Evolutionary conservation across 2,888 invertebrate species (phyloP), one percentile per base, ranked within the genome.

Genomic region (Drosophila monieri): DNA sequence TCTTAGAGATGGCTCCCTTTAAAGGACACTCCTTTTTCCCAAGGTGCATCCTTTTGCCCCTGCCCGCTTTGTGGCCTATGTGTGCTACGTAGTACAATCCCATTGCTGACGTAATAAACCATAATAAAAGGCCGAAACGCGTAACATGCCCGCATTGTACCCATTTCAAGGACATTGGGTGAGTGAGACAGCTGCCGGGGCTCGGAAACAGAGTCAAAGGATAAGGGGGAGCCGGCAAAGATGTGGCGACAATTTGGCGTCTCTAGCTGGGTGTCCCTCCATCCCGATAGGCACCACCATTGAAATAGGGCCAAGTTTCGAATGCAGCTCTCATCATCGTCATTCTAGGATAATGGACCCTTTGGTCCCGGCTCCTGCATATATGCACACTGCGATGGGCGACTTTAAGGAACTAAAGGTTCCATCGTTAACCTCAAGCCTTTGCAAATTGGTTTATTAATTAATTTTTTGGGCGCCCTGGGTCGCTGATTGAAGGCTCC

Each of bases 371-470:
- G 48, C 12, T 32, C 12, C 6, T n/a, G 21, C 43, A 35, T 5
- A 35, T 2, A 10, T 49, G 49, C 30, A 49, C 25, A 14, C 15
- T 21, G 39, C 21, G 35, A 39, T 4, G 21, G 51, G 49, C 12
- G 30, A 35, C 43, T 21, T 39, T 27, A 8, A n/a, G n/a, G n/a
- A n/a, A n/a, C 15, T 12, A 5, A 43, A 23, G 15, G 25, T 47
- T 41, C 18, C 39, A 35, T 18, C 41, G 10, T 53, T 15, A 52
- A 35, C 43, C 47, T 39, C 43, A 14, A 46, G 30, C 48, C 68
- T 68, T 77, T 77, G 53, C 57, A 65, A 84, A 84, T 78, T 80
- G 78, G 52, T 85, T 80, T 84, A 80, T 80, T 81, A 86, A 81
- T 81, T 80, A 85, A 44, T 67, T 55, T 55, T 41, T 37, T 44